Evolutionary conservation across 2,113 vertebrate species (phyloP).

Genomic region (Pseudopodoces humilis): DNA sequence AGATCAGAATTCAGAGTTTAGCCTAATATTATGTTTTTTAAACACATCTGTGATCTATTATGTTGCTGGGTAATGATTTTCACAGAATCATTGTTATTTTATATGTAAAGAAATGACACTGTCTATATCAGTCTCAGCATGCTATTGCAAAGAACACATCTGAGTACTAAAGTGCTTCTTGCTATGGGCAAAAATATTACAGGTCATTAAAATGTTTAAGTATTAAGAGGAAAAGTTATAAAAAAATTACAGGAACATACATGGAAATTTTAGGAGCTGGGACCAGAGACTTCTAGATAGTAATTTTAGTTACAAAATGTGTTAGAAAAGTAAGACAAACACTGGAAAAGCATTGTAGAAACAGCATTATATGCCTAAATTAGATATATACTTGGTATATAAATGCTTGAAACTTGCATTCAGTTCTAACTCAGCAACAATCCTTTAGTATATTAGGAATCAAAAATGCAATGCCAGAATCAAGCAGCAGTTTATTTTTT

Average conservation of each 20-base stretch:
- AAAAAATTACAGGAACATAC: neutral
- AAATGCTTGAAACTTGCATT: neutral
- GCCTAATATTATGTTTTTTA: neutral
- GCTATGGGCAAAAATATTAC: neutral
- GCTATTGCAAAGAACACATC: neutral
- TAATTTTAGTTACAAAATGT: neutral
- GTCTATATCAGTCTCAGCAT: neutral
- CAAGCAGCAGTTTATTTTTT: neutral
- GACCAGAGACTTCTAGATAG: neutral
- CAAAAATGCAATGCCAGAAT: neutral
- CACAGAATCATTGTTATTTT: conserved; percentile 5
- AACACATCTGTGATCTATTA: conserved; percentile 51
- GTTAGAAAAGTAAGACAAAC: neutral
- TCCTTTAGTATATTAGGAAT: neutral
- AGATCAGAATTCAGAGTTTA: neutral
- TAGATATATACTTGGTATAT: neutral
- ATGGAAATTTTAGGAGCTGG: neutral
- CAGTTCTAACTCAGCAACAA: neutral
- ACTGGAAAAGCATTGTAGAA: neutral
- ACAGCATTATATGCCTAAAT: neutral
- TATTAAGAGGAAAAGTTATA: neutral
- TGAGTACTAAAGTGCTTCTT: neutral
- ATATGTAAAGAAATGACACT: neutral
- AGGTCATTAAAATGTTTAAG: neutral
- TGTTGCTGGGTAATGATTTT: conserved; percentile 40